Conservation (phyloP, 2,797 vertebrate genomes). For the Lateolabrax maculatus region DNA sequence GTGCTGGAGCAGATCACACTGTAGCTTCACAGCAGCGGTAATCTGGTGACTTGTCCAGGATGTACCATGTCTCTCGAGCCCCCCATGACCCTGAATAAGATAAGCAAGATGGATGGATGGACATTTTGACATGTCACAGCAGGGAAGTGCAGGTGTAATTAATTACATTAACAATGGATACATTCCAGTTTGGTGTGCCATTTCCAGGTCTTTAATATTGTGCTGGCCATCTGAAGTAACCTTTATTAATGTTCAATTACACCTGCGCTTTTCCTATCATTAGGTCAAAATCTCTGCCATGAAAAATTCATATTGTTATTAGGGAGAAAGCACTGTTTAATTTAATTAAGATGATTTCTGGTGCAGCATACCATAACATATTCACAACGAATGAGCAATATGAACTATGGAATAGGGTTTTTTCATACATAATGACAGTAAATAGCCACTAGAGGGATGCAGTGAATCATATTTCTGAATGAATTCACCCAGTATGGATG, state of each 20-base stretch:
- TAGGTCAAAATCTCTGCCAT: neutral
- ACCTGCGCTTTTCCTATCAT: neutral
- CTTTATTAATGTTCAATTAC: neutral
- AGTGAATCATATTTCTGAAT: slow-evolving; percentile 12
- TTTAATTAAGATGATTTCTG: neutral
- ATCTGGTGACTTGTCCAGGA: neutral
- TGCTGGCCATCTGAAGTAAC: neutral
- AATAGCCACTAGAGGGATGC: slow-evolving; percentile 53
- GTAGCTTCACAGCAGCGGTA: too few species aligned
- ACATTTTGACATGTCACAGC: neutral
- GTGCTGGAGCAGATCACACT: neutral
- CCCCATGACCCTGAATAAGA: too few species aligned
- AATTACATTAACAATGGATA: neutral
- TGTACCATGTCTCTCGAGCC: neutral
- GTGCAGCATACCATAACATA: neutral
- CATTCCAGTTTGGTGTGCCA: neutral
- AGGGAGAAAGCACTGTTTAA: neutral
- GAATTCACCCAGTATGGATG: neutral
- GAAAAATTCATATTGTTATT: neutral
- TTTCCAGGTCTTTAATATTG: neutral
- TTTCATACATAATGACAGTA: slow-evolving; percentile 20
- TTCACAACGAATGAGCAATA: neutral
- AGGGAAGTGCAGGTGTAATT: too few species aligned
- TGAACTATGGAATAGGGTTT: rapidly evolving
- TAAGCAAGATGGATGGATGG: too few species aligned